phyloP scores from a whole-genome alignment of 1,140 invertebrate genomes.

The Trichomalopsis sarcophagae region DNA sequence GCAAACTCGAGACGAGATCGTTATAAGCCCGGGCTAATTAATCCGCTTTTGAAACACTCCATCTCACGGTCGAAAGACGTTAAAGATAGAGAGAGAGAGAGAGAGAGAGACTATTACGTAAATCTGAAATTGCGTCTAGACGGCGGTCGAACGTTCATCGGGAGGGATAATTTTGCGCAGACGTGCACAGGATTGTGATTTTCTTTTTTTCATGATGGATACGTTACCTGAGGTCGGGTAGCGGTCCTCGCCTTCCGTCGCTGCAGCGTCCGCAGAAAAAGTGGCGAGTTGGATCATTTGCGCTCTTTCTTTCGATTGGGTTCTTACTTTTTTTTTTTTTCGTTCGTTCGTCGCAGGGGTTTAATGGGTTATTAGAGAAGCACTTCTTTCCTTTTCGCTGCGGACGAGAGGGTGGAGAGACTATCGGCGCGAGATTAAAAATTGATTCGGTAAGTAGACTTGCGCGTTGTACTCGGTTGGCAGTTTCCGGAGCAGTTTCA shows the following conservation, averaged over 20 bases:
- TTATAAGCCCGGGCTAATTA: conserved; percentile 61
- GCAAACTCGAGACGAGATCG: conserved; percentile 2
- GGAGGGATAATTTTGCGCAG: conserved; percentile 14
- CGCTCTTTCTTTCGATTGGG: conserved; percentile 23
- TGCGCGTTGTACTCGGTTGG: too few relatives aligned
- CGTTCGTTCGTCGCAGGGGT: neutral
- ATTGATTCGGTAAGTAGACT: too few relatives aligned
- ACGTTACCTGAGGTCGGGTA: conserved; percentile 72
- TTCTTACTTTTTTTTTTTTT: conserved; percentile 1
- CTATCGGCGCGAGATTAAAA: too few relatives aligned
- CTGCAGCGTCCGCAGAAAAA: conserved; percentile 63
- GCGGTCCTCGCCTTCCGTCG: conserved; percentile 72
- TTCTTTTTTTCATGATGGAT: conserved; percentile 4
- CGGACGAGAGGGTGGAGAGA: neutral
- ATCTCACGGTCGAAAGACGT: conserved; percentile 52
- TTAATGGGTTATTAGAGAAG: conserved; percentile 30
- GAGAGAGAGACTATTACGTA: conserved; percentile 19
- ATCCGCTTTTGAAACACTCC: conserved; percentile 66
- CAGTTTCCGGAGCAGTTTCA: too few relatives aligned
- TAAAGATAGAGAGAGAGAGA: neutral
- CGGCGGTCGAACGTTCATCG: conserved; percentile 45
- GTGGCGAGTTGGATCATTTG: conserved; percentile 32
- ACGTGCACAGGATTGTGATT: neutral
- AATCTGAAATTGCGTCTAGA: conserved; percentile 53
- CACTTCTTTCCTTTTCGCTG: neutral